Conservation (phyloP, 2,888 invertebrate species). For the Leuctra nigra region DNA sequence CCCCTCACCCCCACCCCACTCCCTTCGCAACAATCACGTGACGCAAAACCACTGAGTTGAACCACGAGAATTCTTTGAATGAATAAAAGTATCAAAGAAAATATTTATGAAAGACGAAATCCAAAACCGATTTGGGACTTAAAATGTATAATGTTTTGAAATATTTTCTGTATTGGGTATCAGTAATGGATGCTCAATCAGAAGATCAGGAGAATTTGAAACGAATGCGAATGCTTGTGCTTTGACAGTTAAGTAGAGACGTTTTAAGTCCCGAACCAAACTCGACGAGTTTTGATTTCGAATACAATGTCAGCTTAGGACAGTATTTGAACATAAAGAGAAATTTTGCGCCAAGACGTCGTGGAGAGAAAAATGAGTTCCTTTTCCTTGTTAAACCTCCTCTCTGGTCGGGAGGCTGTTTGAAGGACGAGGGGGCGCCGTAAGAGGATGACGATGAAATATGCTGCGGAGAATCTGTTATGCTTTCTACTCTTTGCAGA, state of each 20-base stretch:
- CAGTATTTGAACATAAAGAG: background rate
- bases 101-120: too few species aligned
- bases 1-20: background rate
- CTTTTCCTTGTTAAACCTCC: background rate
- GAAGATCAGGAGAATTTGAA: too few species aligned
- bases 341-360: background rate
- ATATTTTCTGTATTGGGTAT: too few species aligned
- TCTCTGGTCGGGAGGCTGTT: background rate
- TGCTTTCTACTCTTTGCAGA: background rate
- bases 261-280: too few species aligned
- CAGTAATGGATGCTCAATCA: too few species aligned
- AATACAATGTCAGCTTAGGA: constrained; percentile 1
- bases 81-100: too few species aligned
- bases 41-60: too few species aligned
- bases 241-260: too few species aligned
- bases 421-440: background rate
- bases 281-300: constrained; percentile 4
- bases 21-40: background rate
- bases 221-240: too few species aligned
- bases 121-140: too few species aligned
- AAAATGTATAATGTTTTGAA: too few species aligned
- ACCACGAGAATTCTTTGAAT: too few species aligned
- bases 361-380: background rate
- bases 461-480: background rate
- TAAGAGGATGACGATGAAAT: constrained; percentile 1